Evolutionary conservation across 2,113 vertebrate genomes (phyloP).

Genomic region (Orientallactaga bullata): DNA sequence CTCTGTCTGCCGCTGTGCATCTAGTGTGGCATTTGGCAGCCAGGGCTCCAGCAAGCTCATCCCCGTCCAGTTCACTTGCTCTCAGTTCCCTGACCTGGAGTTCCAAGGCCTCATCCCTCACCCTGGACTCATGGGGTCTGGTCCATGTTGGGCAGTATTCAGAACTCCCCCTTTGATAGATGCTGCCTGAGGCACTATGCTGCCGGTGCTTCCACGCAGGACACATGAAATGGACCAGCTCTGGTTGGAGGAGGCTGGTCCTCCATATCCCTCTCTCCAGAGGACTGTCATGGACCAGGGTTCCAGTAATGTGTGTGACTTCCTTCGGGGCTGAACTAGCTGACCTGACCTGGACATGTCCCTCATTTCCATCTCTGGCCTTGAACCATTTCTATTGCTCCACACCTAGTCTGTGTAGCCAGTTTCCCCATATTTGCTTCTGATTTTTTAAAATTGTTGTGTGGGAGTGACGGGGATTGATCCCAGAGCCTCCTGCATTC

Average conservation of each 20-base stretch:
- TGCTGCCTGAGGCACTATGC: too few species aligned
- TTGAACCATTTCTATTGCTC: neutral
- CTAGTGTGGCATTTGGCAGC: neutral
- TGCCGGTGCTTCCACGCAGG: neutral
- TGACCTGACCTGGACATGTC: neutral
- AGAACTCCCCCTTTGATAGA: too few species aligned
- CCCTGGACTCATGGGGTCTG: neutral
- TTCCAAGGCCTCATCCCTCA: neutral
- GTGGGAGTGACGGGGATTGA: neutral
- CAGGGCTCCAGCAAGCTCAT: neutral
- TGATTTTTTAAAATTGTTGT: neutral
- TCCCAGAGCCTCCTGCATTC: neutral
- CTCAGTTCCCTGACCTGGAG: neutral
- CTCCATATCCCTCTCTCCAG: rapidly evolving
- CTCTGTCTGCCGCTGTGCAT: neutral
- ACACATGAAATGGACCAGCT: neutral
- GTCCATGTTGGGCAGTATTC: too few species aligned
- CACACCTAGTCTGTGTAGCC: neutral
- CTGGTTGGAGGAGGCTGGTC: neutral
- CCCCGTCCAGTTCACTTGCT: neutral
- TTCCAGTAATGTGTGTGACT: neutral
- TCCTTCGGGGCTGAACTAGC: neutral
- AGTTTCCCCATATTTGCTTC: neutral
- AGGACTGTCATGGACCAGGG: neutral
- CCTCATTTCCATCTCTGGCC: neutral